Evolutionary conservation across 2,888 invertebrate species (phyloP).

Genomic region (Epistrophe grossulariae): DNA sequence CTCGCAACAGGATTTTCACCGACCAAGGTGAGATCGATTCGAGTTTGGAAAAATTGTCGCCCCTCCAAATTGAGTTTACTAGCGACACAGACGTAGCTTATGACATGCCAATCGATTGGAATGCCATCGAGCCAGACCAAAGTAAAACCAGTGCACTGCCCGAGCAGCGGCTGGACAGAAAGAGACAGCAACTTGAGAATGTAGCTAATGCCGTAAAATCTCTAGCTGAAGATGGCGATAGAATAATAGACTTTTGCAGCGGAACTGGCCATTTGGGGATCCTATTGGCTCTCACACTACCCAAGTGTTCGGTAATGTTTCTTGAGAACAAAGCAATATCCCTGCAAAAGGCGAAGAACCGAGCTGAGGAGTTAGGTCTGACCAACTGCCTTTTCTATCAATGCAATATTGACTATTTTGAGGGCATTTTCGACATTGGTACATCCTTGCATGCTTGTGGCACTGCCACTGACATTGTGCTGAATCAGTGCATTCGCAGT

Average conservation of each 20-base stretch:
- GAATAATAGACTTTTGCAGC: conserved; percentile 96
- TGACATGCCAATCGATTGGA: conserved; percentile 87
- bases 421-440: conserved; percentile 92
- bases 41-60: conserved; percentile 82
- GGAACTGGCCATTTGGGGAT: conserved; percentile 97
- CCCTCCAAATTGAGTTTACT: conserved; percentile 78
- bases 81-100: conserved; percentile 78
- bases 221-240: conserved; percentile 87
- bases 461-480: conserved; percentile 95
- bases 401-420: conserved; percentile 95
- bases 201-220: conserved; percentile 90
- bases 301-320: conserved; percentile 90
- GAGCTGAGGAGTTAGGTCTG: conserved; percentile 88
- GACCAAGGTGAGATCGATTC: conserved; percentile 90
- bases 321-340: conserved; percentile 97
- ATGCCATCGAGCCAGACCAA: conserved; percentile 87
- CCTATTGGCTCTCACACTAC: conserved; percentile 91
- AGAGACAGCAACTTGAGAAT: conserved; percentile 94
- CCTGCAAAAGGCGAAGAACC: conserved; percentile 88
- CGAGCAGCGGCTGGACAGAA: conserved; percentile 88
- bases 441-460: conserved; percentile 97
- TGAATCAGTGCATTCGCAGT: conserved; percentile 91
- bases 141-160: conserved; percentile 93
- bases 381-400: conserved; percentile 92
- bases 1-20: conserved; percentile 89